Percentiles rank a stretch among this genome's conserved stretches.
These are phyloP conservation scores for Nasonovia ribisnigri DNA, from an alignment of 2,888 invertebrate genomes.

Conservation along the genomic window DNA sequence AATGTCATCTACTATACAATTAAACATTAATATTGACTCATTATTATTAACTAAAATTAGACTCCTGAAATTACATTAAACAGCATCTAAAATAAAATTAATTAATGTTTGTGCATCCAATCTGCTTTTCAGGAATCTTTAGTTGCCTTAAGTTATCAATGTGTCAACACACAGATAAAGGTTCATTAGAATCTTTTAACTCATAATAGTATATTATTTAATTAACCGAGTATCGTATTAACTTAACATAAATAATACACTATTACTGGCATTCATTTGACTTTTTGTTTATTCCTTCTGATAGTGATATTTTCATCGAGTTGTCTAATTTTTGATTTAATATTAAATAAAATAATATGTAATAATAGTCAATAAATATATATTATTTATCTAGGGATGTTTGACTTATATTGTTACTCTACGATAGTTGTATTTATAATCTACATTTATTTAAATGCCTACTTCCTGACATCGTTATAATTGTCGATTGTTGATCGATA, in stretches of 20 bases:
- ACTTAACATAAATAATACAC: background rate
- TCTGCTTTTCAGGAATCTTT: background rate
- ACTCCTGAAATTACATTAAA: background rate
- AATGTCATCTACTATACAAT: background rate
- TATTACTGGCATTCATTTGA: background rate
- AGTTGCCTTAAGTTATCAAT: background rate
- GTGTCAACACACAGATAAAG: background rate
- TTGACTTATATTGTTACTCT: no score
- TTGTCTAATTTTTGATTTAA: background rate
- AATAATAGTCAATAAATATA: no score
- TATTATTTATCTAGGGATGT: no score
- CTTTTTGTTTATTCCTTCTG: background rate
- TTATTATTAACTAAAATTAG: background rate
- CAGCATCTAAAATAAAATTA: background rate
- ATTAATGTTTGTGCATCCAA: background rate
- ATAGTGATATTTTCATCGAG: background rate
- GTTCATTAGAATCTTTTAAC: background rate
- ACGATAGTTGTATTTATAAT: no score
- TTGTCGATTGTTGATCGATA: no score
- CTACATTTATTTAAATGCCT: no score
- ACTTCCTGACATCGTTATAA: no score
- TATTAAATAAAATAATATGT: background rate
- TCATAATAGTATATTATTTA: background rate
- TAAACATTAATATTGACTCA: background rate
- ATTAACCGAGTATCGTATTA: background rate